These are phyloP conservation scores for Brassicogethes aeneus DNA, from an alignment of 2,888 invertebrate species.

Conservation along the genomic window DNA sequence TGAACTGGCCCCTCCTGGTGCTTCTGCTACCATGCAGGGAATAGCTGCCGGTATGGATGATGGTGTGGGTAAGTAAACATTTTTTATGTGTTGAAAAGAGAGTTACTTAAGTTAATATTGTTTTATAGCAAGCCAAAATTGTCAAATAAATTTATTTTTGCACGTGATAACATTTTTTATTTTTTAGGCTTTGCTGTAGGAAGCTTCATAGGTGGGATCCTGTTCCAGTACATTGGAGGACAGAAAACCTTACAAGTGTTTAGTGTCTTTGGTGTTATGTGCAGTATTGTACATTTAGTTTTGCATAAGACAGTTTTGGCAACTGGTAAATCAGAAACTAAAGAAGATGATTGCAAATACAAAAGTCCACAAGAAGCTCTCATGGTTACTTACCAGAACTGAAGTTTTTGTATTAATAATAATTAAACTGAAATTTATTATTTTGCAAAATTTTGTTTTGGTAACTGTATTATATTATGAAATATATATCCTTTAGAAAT, in stretches of 20 bases:
- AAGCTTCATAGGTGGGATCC: constrained; percentile 61
- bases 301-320: constrained; percentile 32
- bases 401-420: too few relatives aligned
- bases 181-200: constrained; percentile 65
- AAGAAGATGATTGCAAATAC: constrained; percentile 12
- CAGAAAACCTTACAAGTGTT: constrained; percentile 46
- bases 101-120: too few relatives aligned
- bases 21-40: constrained; percentile 78
- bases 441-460: too few relatives aligned
- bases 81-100: too few relatives aligned
- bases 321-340: not conserved
- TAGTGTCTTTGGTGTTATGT: constrained; percentile 36
- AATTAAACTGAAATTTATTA: too few relatives aligned
- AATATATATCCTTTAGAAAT: too few relatives aligned
- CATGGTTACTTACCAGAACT: constrained; percentile 12
- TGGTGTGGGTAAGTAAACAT: constrained; percentile 54
- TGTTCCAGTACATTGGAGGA: constrained; percentile 59
- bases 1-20: constrained; percentile 48
- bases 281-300: constrained; percentile 40
- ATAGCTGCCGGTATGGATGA: constrained; percentile 85
- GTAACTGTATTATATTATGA: too few relatives aligned
- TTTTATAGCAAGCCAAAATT: too few relatives aligned
- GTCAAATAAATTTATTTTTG: constrained; percentile 3
- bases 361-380: constrained; percentile 26
- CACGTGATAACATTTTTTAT: constrained; percentile 4